phyloP scores from a whole-genome alignment of 2,888 invertebrate species.

The Mystacides longicornis region DNA sequence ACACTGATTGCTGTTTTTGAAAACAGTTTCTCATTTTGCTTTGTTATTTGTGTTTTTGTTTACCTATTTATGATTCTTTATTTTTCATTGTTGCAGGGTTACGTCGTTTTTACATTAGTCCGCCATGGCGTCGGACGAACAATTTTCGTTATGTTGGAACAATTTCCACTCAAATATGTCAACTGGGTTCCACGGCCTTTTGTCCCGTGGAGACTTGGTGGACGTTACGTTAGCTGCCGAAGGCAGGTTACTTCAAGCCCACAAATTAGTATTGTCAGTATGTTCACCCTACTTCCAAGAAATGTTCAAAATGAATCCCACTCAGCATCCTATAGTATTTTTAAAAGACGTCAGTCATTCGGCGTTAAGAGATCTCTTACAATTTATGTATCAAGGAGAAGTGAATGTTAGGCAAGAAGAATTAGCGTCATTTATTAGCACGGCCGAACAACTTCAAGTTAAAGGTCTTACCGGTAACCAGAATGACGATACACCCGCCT shows the following conservation, averaged over 20 bases:
- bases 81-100: conserved; percentile 12
- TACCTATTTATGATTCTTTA: conserved; percentile 1
- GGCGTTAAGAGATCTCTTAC: conserved; percentile 60
- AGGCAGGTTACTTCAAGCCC: conserved; percentile 62
- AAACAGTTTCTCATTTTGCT: not conserved
- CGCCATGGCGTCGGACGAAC: conserved; percentile 67
- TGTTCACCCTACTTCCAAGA: conserved; percentile 68
- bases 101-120: conserved; percentile 26
- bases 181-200: conserved; percentile 62
- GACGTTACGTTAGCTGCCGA: conserved; percentile 65
- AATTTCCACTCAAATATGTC: conserved; percentile 68
- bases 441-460: conserved; percentile 64
- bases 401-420: conserved; percentile 67
- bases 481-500: conserved; percentile 50
- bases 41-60: not conserved
- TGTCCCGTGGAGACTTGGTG: conserved; percentile 62
- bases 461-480: conserved; percentile 59
- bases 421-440: conserved; percentile 63
- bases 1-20: not conserved
- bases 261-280: conserved; percentile 64
- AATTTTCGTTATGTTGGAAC: conserved; percentile 69
- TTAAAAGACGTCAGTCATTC: conserved; percentile 64
- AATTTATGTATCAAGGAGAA: conserved; percentile 67
- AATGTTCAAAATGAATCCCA: conserved; percentile 64
- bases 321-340: conserved; percentile 63